Conservation (phyloP, 2,888 invertebrate species). For the Chloroclysta siterata region DNA sequence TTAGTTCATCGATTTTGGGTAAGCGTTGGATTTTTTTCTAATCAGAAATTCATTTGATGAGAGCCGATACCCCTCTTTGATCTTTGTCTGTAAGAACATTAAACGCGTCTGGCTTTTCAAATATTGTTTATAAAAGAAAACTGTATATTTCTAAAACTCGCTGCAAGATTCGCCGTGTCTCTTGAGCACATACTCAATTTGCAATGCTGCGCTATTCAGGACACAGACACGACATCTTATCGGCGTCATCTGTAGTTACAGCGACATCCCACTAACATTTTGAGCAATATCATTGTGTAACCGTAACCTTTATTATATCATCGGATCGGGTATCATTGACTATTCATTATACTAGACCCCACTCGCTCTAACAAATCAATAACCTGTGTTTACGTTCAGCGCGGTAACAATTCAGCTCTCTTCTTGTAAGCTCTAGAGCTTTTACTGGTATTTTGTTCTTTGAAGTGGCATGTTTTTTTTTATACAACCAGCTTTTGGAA, state of each 20-base stretch:
- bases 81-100: not conserved
- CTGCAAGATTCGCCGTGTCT: conserved; percentile 8
- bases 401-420: not conserved
- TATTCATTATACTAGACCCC: conserved; percentile 15
- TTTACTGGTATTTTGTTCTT: not conserved
- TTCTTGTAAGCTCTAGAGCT: not conserved
- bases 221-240: conserved; percentile 47
- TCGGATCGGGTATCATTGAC: conserved; percentile 27
- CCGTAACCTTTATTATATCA: conserved; percentile 51
- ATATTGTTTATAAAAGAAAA: not conserved
- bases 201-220: conserved; percentile 42
- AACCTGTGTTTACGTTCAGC: not conserved
- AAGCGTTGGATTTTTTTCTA: not conserved
- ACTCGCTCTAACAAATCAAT: not conserved
- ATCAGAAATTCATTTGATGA: not conserved
- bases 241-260: conserved; percentile 47
- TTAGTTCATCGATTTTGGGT: too few species aligned
- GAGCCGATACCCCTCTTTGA: too few species aligned
- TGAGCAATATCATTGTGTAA: conserved; percentile 49
- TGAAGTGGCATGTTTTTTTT: not conserved
- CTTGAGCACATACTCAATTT: conserved; percentile 18
- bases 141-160: not conserved
- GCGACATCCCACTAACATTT: conserved; percentile 57
- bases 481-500: too few species aligned
- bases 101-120: not conserved